phyloP scores from a whole-genome alignment of 2,888 invertebrate species.

The Cosmopolites sordidus region DNA sequence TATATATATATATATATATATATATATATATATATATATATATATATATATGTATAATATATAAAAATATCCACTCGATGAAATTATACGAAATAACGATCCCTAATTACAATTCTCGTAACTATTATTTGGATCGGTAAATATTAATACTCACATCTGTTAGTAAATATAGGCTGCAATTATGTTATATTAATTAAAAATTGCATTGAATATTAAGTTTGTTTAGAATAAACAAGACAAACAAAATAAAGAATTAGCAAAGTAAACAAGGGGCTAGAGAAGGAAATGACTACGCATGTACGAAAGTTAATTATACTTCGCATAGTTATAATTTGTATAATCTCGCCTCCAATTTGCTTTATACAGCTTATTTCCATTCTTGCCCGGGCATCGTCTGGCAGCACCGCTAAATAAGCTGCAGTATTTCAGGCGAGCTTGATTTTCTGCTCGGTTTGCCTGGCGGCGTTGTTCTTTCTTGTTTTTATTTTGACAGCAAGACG shows the following conservation, averaged over 20 bases:
- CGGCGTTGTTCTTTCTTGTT: background rate
- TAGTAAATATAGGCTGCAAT: too few species aligned
- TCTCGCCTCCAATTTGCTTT: background rate
- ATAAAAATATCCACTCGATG: too few species aligned
- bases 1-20: background rate
- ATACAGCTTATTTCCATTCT: background rate
- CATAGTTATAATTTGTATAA: background rate
- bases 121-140: too few species aligned
- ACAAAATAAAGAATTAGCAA: too few species aligned
- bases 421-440: conserved; percentile 1
- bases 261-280: background rate
- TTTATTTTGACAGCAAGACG: background rate
- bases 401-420: background rate
- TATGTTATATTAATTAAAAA: too few species aligned
- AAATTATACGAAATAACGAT: too few species aligned
- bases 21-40: background rate
- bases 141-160: too few species aligned
- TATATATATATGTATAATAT: background rate
- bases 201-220: too few species aligned
- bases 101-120: too few species aligned
- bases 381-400: background rate
- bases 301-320: background rate
- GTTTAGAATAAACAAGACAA: too few species aligned
- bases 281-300: background rate
- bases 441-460: conserved; percentile 2